phyloP scores from a whole-genome alignment of 2,113 vertebrate species.

The Psilopsiagon aymara region DNA sequence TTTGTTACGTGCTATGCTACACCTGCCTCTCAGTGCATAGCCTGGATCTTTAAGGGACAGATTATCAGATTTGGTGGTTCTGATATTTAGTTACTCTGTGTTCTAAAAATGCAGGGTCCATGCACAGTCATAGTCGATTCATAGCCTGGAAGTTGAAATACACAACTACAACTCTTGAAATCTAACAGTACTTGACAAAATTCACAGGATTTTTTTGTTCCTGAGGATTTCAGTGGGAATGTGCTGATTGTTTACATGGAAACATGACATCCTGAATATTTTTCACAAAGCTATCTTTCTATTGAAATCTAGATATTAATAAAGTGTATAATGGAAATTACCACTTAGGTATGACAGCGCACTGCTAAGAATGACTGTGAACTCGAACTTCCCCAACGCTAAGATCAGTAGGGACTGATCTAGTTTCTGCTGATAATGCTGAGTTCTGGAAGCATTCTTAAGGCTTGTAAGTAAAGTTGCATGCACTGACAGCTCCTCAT shows the following conservation, averaged over 20 bases:
- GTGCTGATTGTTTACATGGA: background rate
- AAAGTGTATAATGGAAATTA: background rate
- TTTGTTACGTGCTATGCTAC: conserved; percentile 36
- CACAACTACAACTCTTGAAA: background rate
- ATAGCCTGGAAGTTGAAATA: background rate
- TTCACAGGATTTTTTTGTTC: background rate
- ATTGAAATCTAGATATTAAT: background rate
- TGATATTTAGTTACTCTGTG: background rate
- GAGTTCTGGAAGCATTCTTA: background rate
- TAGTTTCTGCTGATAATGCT: background rate
- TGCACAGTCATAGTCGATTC: background rate
- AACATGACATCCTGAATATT: accelerated
- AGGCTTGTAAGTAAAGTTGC: background rate
- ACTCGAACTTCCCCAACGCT: background rate
- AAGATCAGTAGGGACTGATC: background rate
- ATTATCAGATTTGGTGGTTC: background rate
- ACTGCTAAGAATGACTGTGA: background rate
- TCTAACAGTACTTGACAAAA: background rate
- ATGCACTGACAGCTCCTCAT: background rate
- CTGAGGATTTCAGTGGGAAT: background rate
- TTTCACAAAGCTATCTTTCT: background rate
- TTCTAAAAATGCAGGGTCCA: background rate
- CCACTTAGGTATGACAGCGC: background rate
- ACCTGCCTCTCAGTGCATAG: conserved; percentile 14
- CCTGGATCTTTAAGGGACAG: background rate